Evolutionary conservation across 2,888 invertebrate genomes (phyloP).

Genomic region (Patella caerulea): DNA sequence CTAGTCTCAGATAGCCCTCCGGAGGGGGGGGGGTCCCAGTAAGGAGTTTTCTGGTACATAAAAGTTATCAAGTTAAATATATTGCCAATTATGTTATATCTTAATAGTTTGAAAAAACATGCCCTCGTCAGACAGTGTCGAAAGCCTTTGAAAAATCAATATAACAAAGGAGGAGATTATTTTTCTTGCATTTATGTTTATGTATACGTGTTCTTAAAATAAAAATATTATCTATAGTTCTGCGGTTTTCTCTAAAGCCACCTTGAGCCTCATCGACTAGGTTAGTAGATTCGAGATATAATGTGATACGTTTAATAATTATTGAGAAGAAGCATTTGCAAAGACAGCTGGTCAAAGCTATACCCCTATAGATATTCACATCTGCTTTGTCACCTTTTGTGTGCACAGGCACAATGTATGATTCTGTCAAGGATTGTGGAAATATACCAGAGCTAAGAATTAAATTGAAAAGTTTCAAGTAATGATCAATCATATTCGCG

Average conservation of each 20-base stretch:
- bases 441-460: not conserved
- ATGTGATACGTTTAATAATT: not conserved
- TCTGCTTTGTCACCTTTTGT: not conserved
- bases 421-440: not conserved
- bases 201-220: too few species aligned
- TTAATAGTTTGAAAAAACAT: not conserved
- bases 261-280: too few species aligned
- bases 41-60: too few species aligned
- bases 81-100: not conserved
- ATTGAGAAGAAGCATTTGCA: not conserved
- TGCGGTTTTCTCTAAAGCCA: too few species aligned
- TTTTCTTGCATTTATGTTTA: too few species aligned
- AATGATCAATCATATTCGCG: not conserved
- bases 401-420: not conserved
- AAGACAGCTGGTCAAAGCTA: not conserved
- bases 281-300: not conserved
- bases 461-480: not conserved
- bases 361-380: not conserved
- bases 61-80: not conserved
- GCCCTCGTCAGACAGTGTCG: not conserved
- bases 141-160: not conserved
- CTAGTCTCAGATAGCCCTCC: not conserved
- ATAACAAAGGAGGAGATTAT: not conserved
- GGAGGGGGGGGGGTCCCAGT: too few species aligned
- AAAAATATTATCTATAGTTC: too few species aligned